A percentile compares a stretch with the other conserved stretches of the same genome.
phyloP scores from a whole-genome alignment of 2,888 invertebrate species.

The Norana najaformis region DNA sequence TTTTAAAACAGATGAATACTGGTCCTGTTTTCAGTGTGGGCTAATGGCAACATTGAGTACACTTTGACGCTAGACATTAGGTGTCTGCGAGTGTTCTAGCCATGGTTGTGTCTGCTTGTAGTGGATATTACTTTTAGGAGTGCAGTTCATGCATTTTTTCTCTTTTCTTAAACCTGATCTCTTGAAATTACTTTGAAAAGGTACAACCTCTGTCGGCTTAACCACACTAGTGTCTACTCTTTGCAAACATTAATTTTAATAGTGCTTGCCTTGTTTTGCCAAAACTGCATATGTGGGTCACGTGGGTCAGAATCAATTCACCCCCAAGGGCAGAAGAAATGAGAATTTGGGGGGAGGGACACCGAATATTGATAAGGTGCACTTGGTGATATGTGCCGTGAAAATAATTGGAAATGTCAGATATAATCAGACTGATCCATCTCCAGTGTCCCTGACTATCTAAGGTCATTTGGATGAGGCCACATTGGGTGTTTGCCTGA shows the following conservation, averaged over 20 bases:
- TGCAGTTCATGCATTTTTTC: no score
- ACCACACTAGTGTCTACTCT: background rate
- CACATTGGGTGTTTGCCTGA: background rate
- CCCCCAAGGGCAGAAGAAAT: background rate
- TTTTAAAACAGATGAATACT: no score
- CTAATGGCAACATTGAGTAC: background rate
- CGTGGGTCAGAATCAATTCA: background rate
- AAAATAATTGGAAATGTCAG: constrained; percentile 3
- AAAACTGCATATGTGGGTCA: background rate
- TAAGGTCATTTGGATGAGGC: background rate
- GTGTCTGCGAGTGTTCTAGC: no score
- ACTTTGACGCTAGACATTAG: background rate
- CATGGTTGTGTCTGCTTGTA: background rate
- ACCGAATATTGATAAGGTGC: background rate
- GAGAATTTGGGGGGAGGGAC: background rate
- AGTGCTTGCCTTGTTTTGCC: background rate
- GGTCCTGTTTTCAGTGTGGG: background rate
- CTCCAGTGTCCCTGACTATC: background rate
- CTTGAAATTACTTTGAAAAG: no score
- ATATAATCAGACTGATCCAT: background rate
- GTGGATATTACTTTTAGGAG: background rate
- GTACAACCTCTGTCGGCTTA: no score
- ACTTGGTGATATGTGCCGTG: background rate
- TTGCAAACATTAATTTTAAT: background rate
- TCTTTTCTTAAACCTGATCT: no score